phyloP scores from a whole-genome alignment of 2,797 vertebrate genomes.

The Chaetophractus vellerosus region DNA sequence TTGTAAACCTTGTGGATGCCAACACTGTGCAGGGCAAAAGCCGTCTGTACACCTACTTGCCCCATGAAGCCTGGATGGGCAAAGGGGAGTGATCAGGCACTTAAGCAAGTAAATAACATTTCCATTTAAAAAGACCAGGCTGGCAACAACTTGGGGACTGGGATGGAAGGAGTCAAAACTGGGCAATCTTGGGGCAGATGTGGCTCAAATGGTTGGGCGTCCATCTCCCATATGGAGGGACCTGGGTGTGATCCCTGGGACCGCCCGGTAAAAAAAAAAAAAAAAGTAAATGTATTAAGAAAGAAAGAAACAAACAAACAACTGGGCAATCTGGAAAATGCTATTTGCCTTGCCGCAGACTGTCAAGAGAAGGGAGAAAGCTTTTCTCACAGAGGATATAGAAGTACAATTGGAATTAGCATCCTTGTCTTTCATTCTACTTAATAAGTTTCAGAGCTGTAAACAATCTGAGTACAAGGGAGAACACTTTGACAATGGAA shows the following conservation, averaged over 20 bases:
- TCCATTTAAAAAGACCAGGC: slow-evolving; percentile 37
- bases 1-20: neutral
- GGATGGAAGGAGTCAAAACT: neutral
- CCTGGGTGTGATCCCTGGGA: no score
- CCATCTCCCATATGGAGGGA: no score
- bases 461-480: fast-evolving
- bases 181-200: no score
- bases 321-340: neutral
- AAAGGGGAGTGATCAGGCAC: neutral
- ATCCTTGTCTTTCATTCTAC: neutral
- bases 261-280: no score
- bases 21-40: neutral
- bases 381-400: neutral
- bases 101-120: neutral
- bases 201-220: no score
- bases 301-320: no score
- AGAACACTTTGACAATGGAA: slow-evolving; percentile 14
- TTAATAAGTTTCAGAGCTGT: neutral
- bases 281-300: no score
- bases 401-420: neutral
- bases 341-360: neutral
- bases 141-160: neutral
- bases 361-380: neutral
- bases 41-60: neutral
- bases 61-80: neutral